These are phyloP conservation scores for Meghimatium bilineatum DNA, from an alignment of 2,888 invertebrate genomes.

Conservation along the genomic window DNA sequence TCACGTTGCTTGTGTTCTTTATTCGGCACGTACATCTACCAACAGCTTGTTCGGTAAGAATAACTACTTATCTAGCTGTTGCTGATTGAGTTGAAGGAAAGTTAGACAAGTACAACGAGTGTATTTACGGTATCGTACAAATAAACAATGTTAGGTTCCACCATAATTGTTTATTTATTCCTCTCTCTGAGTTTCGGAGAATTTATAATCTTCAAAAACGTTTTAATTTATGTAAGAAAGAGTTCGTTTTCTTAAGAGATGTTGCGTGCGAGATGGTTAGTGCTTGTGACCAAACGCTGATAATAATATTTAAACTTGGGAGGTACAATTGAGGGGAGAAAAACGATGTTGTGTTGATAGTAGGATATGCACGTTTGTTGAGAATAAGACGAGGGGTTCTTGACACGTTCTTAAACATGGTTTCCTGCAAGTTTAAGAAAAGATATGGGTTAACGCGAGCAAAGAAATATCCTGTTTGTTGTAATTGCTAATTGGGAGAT, in stretches of 20 bases:
- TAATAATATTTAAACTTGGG: not conserved
- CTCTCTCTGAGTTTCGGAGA: not conserved
- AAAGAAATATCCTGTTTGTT: not conserved
- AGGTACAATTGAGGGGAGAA: not conserved
- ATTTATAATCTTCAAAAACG: not conserved
- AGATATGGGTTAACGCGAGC: not conserved
- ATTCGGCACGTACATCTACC: not conserved
- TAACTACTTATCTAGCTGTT: not conserved
- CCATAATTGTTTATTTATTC: not conserved
- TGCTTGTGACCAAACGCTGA: not conserved
- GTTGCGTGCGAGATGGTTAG: not conserved
- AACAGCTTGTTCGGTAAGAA: not conserved
- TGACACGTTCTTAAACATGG: not conserved
- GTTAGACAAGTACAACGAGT: not conserved
- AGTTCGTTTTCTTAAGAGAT: not conserved
- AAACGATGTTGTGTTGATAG: not conserved
- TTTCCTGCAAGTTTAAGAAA: not conserved
- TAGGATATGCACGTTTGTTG: not conserved
- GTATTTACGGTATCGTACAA: not conserved
- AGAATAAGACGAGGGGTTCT: not conserved
- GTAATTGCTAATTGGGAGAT: not conserved
- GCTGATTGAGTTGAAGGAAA: not conserved
- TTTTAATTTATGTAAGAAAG: not conserved
- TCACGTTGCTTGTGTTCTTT: too few species aligned
- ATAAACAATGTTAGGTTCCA: not conserved